Conservation (phyloP, 2,797 vertebrate genomes). For the Florisuga fusca region DNA sequence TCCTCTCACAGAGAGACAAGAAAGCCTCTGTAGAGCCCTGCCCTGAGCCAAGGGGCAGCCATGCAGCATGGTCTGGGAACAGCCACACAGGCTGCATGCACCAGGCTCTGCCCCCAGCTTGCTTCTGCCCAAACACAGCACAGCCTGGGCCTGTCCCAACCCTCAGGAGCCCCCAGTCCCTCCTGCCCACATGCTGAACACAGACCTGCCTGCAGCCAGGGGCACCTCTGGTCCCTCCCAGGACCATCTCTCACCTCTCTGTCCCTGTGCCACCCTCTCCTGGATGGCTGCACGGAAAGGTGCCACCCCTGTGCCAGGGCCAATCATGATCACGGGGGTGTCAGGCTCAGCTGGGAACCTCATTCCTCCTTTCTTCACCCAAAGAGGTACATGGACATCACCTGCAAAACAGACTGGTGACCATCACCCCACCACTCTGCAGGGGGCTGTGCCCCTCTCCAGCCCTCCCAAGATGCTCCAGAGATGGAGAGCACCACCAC, state of each 20-base stretch:
- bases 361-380: conserved; percentile 90
- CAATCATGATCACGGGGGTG: conserved; percentile 90
- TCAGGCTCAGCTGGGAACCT: conserved; percentile 82
- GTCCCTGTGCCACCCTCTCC: conserved; percentile 82
- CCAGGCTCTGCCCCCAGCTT: background rate
- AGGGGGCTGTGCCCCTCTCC: rapidly evolving
- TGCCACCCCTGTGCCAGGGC: conserved; percentile 94
- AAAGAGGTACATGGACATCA: conserved; percentile 85
- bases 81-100: background rate
- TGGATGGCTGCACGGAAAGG: conserved; percentile 92
- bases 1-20: background rate
- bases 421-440: background rate
- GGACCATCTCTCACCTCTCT: background rate
- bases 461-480: background rate
- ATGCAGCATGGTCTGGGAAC: background rate
- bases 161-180: background rate
- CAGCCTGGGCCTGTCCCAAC: background rate
- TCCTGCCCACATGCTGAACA: background rate
- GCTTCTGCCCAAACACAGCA: background rate
- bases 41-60: background rate
- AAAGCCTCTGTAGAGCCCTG: background rate
- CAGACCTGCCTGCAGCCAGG: background rate
- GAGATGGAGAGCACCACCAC: background rate
- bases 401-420: conserved; percentile 58
- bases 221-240: rapidly evolving